These are phyloP conservation scores for Ashinkailepas kermadecensis DNA, from an alignment of 2,888 invertebrate genomes.

Conservation along the genomic window DNA sequence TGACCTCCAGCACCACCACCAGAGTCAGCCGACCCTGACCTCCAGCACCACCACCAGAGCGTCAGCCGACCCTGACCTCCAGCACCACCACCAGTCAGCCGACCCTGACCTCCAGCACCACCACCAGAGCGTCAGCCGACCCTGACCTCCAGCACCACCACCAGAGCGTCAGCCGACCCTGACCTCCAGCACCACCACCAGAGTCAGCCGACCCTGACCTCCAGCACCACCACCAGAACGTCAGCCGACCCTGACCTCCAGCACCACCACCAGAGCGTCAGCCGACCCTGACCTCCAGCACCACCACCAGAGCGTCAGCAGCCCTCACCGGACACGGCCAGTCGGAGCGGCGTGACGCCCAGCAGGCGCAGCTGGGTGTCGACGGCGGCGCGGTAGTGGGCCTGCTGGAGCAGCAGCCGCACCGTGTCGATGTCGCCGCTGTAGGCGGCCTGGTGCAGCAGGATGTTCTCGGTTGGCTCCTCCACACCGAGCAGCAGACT, in stretches of 20 bases:
- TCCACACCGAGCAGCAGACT: constrained; percentile 49
- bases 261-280: too few species aligned
- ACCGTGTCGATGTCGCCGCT: constrained; percentile 72
- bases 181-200: background rate
- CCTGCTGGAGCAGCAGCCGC: constrained; percentile 56
- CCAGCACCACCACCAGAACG: too few species aligned
- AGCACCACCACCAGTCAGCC: too few species aligned
- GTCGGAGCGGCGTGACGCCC: constrained; percentile 9
- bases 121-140: too few species aligned
- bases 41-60: too few species aligned
- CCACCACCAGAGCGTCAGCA: background rate
- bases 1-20: too few species aligned
- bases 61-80: too few species aligned
- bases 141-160: too few species aligned
- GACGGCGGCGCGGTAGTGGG: background rate
- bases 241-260: too few species aligned
- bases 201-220: too few species aligned
- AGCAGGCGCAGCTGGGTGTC: background rate
- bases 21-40: too few species aligned
- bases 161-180: background rate
- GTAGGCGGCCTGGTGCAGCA: constrained; percentile 82
- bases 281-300: background rate
- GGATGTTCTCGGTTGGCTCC: constrained; percentile 85
- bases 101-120: too few species aligned
- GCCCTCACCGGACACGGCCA: constrained; percentile 6